These are phyloP conservation scores for Leptobrachium ailaonicum DNA, from an alignment of 2,113 vertebrate species.

Conservation along the genomic window DNA sequence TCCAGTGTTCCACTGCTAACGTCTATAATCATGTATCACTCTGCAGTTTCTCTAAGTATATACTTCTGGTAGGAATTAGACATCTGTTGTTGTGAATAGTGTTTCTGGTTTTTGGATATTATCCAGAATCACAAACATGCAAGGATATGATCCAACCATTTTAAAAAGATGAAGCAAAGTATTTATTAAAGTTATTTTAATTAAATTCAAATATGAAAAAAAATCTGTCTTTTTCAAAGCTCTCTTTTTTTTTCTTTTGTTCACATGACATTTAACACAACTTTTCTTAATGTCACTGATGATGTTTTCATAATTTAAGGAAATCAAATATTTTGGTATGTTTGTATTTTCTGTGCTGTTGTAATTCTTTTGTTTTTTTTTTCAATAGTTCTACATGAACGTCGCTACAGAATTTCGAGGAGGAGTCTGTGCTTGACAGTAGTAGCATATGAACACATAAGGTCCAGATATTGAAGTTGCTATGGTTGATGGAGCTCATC, in stretches of 20 bases:
- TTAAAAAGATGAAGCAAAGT: not conserved
- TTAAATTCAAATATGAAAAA: conserved; percentile 16
- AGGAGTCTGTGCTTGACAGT: too few species aligned
- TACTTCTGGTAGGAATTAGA: conserved; percentile 32
- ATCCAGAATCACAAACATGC: conserved; percentile 30
- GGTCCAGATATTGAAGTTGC: too few species aligned
- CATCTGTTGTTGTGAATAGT: conserved; percentile 21
- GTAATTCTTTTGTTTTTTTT: too few species aligned
- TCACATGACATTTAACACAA: not conserved
- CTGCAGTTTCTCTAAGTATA: not conserved
- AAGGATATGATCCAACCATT: not conserved
- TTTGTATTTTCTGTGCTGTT: too few species aligned
- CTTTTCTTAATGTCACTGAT: not conserved
- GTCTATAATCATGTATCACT: not conserved
- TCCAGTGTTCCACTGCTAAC: not conserved
- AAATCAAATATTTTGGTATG: not conserved
- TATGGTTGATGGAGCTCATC: too few species aligned
- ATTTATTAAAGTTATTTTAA: not conserved
- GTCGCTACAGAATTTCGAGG: too few species aligned
- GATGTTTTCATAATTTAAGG: not conserved
- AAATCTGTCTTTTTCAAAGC: not conserved
- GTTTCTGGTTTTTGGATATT: conserved; percentile 14
- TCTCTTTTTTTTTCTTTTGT: not conserved
- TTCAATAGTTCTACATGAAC: too few species aligned
- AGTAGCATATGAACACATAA: too few species aligned